These are phyloP conservation scores for Micrasema longulum DNA, from an alignment of 1,140 invertebrate genomes.

Conservation along the genomic window DNA sequence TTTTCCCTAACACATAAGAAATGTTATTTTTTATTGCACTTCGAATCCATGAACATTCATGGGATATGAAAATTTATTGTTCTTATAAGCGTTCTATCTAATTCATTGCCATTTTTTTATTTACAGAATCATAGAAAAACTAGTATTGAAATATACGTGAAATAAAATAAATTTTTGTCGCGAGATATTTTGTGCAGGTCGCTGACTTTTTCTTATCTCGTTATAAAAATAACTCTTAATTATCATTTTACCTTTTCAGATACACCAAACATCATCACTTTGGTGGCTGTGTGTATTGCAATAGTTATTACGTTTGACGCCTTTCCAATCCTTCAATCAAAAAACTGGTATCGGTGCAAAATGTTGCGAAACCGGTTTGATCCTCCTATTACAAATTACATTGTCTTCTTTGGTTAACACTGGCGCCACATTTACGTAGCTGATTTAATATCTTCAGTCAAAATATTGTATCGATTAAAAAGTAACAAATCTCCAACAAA, in stretches of 20 bases:
- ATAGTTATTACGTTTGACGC: constrained; percentile 1
- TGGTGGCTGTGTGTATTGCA: no score
- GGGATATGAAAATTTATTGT: no score
- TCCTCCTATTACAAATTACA: constrained; percentile 19
- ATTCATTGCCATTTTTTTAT: no score
- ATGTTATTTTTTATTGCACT: no score
- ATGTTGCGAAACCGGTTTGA: constrained; percentile 18
- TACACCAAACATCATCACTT: no score
- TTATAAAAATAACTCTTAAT: not conserved
- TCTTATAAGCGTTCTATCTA: no score
- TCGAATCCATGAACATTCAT: no score
- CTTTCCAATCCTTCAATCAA: constrained; percentile 18
- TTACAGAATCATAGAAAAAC: no score
- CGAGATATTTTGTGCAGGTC: no score
- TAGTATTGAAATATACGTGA: no score
- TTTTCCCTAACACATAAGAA: no score
- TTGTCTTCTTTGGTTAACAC: constrained; percentile 2
- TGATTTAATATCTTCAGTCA: not conserved
- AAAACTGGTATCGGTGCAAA: constrained; percentile 2
- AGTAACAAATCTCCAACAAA: not conserved
- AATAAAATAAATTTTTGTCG: no score
- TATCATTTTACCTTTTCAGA: not conserved
- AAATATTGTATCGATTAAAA: not conserved
- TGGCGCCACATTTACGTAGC: constrained; percentile 12
- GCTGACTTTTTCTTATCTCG: not conserved